A percentile compares a stretch with the other conserved stretches of the same genome.
Conservation (phyloP, 2,888 invertebrate genomes). For the Meteorus cinctellus region DNA sequence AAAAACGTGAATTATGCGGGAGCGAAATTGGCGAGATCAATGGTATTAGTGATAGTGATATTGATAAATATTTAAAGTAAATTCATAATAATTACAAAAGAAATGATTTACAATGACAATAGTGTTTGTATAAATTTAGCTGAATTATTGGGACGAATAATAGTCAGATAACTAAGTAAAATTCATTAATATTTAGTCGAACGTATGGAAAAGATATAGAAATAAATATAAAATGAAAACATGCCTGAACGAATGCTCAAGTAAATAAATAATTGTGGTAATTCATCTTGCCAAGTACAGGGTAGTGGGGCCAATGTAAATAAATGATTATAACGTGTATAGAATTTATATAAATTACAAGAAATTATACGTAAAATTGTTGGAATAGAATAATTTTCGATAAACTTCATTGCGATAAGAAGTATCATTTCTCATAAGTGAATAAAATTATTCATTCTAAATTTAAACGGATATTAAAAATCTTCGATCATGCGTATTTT, state of each 20-base stretch:
- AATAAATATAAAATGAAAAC: conserved; percentile 32
- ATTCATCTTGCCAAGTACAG: conserved; percentile 39
- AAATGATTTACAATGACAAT: too few species aligned
- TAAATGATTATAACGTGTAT: neutral
- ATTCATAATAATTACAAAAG: too few species aligned
- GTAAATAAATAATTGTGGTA: conserved; percentile 34
- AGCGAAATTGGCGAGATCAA: neutral
- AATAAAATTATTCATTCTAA: neutral
- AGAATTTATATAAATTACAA: neutral
- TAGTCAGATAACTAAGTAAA: too few species aligned
- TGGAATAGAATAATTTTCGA: neutral
- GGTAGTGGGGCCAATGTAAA: conserved; percentile 44
- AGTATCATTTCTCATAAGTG: neutral
- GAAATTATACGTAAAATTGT: neutral
- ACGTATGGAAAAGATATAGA: neutral
- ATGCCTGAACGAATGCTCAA: conserved; percentile 57
- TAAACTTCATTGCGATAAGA: neutral
- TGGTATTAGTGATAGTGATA: neutral
- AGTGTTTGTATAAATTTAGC: too few species aligned
- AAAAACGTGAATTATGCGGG: neutral
- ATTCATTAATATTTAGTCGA: neutral
- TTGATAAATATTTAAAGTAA: neutral
- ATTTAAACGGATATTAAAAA: conserved; percentile 1
- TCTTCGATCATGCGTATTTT: conserved; percentile 63
- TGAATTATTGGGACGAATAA: too few species aligned